phyloP scores from a whole-genome alignment of 1,140 invertebrate genomes.

The Drosophila dunni region DNA sequence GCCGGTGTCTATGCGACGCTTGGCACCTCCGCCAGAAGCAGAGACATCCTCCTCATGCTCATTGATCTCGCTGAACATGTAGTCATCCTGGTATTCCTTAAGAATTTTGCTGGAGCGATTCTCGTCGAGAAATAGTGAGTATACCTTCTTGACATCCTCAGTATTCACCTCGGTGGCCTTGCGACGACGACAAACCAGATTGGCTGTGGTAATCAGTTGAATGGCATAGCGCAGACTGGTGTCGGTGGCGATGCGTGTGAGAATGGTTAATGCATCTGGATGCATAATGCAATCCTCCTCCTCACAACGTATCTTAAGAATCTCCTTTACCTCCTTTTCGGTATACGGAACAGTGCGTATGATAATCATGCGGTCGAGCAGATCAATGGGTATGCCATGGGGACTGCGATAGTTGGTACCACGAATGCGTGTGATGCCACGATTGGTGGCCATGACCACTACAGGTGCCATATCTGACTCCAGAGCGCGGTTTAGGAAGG shows the following conservation, averaged over 20 bases:
- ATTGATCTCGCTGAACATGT: conserved; percentile 93
- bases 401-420: conserved; percentile 97
- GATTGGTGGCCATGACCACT: conserved; percentile 99
- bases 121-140: conserved; percentile 97
- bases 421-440: conserved; percentile 97
- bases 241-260: conserved; percentile 96
- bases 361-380: conserved; percentile 98
- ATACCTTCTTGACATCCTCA: conserved; percentile 97
- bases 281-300: conserved; percentile 99
- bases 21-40: conserved; percentile 46
- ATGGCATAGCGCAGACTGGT: conserved; percentile 99
- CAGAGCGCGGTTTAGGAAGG: conserved; percentile 97
- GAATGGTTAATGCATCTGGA: conserved; percentile 94
- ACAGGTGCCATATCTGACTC: conserved; percentile 99
- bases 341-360: conserved; percentile 95
- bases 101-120: conserved; percentile 96
- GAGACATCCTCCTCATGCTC: conserved; percentile 70
- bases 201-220: conserved; percentile 98
- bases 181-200: conserved; percentile 92
- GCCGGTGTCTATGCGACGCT: conserved; percentile 62
- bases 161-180: conserved; percentile 94
- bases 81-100: conserved; percentile 98
- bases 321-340: conserved; percentile 95
- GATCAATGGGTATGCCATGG: conserved; percentile 97
- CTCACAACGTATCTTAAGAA: conserved; percentile 96